Evolutionary conservation across 2,888 invertebrate species (phyloP), one percentile per base, ranked within the genome.

Genomic region (Hyppa rectilinea): DNA sequence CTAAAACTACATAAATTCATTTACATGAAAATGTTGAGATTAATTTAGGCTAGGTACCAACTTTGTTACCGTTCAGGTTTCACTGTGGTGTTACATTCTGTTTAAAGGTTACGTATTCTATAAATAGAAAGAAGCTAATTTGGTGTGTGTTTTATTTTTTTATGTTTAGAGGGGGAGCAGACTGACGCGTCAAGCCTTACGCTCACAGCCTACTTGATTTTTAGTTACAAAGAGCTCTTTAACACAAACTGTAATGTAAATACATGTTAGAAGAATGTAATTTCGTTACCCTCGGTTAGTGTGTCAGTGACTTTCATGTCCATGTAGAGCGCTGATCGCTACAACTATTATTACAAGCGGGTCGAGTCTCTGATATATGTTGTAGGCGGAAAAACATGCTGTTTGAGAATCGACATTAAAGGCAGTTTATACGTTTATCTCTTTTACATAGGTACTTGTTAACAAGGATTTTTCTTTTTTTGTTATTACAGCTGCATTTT

Each of bases 351-450:
- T 58, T 50, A 78, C 78, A 77, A 70, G 81, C 10, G 23, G 61
- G 20, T 29, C 23, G 61, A 43, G 47, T 36, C 6, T 26, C 38
- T 26, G 52, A 67, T 60, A 52, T 60, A 78, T 67, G 63, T 58
- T n/a, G 82, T 78, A 56, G 78, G 82, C 66, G 79, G 82, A 23
- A 63, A n/a, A 40, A 82, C 79, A 78, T 23, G 47, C 40, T 49
- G 58, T 36, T 29, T 23, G 31, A n/a, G 20, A 66, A 66, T 71
- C 26, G 62, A 53, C n/a, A 52, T 60, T 50, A n/a, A 12, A 43
- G 43, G n/a, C 23, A 29, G 31, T 29, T 59, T 26, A 6, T 4
- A 12, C 29, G 10, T 31, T 45, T 26, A 26, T 34, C 26, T 34
- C n/a, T 58, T 69, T 58, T 31, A 76, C 53, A 76, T 26, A 31